A percentile compares a stretch with the other conserved stretches of the same genome.
Conservation (phyloP, 2,888 invertebrate species). For the Salticus scenicus region DNA sequence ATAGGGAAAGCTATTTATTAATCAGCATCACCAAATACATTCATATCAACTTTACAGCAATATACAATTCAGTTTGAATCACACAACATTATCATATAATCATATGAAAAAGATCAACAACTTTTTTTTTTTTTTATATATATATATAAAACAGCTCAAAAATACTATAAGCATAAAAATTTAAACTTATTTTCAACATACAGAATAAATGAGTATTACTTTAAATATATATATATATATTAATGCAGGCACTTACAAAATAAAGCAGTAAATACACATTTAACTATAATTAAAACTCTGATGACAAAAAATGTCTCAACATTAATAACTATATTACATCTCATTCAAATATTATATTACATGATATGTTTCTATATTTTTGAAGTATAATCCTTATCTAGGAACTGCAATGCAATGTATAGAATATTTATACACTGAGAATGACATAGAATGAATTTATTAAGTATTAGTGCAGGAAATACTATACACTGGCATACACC, state of each 20-base stretch:
- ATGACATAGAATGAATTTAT: background rate
- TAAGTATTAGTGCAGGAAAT: background rate
- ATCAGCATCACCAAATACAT: too few species aligned
- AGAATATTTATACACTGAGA: background rate
- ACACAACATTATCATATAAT: too few species aligned
- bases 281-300: conserved; percentile 10
- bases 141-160: too few species aligned
- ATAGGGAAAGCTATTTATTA: too few species aligned
- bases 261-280: background rate
- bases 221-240: too few species aligned
- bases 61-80: too few species aligned
- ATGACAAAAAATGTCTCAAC: background rate
- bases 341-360: conserved; percentile 5
- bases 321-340: background rate
- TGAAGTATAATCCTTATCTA: background rate
- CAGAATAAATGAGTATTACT: too few species aligned
- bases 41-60: too few species aligned
- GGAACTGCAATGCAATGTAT: background rate
- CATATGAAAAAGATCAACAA: too few species aligned
- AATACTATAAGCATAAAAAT: too few species aligned
- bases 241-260: background rate
- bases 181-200: too few species aligned
- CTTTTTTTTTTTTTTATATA: too few species aligned
- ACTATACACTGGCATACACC: background rate
- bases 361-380: conserved; percentile 4